A percentile compares a stretch with the other conserved stretches of the same genome.
Evolutionary conservation across 2,113 vertebrate genomes (phyloP).

Genomic region (Caranx melampygus): DNA sequence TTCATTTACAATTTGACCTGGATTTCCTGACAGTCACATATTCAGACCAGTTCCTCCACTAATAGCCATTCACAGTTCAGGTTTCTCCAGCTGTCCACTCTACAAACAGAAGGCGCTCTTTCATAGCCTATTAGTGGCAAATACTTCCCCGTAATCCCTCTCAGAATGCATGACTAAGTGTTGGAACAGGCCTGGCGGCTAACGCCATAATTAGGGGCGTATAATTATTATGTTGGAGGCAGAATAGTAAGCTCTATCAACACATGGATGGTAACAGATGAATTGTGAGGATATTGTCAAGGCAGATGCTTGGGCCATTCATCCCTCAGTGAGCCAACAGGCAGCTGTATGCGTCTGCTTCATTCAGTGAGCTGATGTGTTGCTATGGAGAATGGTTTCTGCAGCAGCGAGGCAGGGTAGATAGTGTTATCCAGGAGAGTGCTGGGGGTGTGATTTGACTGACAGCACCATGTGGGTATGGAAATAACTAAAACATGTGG

Average conservation of each 20-base stretch:
- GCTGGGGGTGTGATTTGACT: slow-evolving; percentile 38
- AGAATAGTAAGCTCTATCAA: slow-evolving; percentile 69
- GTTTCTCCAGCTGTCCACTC: slow-evolving; percentile 72
- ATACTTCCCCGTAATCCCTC: slow-evolving; percentile 66
- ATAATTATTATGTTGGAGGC: slow-evolving; percentile 73
- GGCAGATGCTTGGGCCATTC: slow-evolving; percentile 52
- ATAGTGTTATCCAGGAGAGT: slow-evolving; percentile 2
- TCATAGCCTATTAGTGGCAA: slow-evolving; percentile 71
- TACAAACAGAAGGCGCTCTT: slow-evolving; percentile 70
- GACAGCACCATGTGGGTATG: slow-evolving; percentile 61
- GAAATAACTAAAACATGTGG: slow-evolving; percentile 50
- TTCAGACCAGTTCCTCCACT: slow-evolving; percentile 14
- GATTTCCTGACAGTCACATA: slow-evolving; percentile 37
- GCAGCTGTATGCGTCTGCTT: slow-evolving; percentile 35
- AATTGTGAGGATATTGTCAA: slow-evolving; percentile 51
- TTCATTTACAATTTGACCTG: slow-evolving; percentile 46
- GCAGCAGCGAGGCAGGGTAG: slow-evolving; percentile 15
- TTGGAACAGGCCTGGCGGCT: slow-evolving; percentile 58
- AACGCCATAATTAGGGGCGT: slow-evolving; percentile 59
- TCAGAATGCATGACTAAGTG: slow-evolving; percentile 74
- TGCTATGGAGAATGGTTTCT: slow-evolving; percentile 61
- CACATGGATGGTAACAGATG: slow-evolving; percentile 58
- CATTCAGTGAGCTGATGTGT: slow-evolving; percentile 55
- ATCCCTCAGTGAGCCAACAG: slow-evolving; percentile 24
- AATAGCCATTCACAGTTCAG: slow-evolving; percentile 43